A percentile compares a stretch with the other conserved stretches of the same genome.
Conservation (phyloP, 1,140 invertebrate genomes). For the Scaptomyza graminum region DNA sequence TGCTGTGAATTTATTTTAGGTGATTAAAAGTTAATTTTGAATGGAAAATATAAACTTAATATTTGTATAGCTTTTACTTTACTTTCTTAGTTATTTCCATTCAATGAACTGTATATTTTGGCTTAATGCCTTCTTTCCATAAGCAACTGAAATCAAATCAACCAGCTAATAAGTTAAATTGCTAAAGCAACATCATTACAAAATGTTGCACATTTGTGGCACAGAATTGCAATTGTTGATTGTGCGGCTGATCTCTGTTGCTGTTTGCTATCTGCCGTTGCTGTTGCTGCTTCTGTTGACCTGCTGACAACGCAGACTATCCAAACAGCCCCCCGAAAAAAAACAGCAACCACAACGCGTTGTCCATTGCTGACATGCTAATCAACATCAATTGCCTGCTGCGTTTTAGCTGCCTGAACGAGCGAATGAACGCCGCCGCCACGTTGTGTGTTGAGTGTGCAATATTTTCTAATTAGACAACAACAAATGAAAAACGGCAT, state of each 20-base stretch:
- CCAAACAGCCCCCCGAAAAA: not conserved
- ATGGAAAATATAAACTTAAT: too few relatives aligned
- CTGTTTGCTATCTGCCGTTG: not conserved
- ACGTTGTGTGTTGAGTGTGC: not conserved
- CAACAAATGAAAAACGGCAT: not conserved
- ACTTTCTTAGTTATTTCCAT: too few relatives aligned
- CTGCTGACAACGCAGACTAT: not conserved
- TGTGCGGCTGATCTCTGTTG: not conserved
- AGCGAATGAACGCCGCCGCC: not conserved
- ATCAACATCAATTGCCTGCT: conserved; percentile 68
- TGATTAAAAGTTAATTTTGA: too few relatives aligned
- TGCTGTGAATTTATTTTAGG: too few relatives aligned
- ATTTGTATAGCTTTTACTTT: too few relatives aligned
- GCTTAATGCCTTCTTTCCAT: too few relatives aligned
- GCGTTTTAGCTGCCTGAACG: conserved; percentile 23
- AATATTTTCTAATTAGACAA: conserved; percentile 74
- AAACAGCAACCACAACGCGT: not conserved
- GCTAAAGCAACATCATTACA: not conserved
- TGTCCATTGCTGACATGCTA: conserved; percentile 38
- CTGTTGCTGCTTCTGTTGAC: not conserved
- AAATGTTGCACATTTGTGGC: conserved; percentile 19
- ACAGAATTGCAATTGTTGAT: conserved; percentile 33
- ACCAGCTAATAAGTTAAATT: conserved; percentile 17
- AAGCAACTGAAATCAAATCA: conserved; percentile 31
- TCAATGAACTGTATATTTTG: too few relatives aligned